phyloP scores from a whole-genome alignment of 2,888 invertebrate species.

The Sphaerophoria rueppellii region DNA sequence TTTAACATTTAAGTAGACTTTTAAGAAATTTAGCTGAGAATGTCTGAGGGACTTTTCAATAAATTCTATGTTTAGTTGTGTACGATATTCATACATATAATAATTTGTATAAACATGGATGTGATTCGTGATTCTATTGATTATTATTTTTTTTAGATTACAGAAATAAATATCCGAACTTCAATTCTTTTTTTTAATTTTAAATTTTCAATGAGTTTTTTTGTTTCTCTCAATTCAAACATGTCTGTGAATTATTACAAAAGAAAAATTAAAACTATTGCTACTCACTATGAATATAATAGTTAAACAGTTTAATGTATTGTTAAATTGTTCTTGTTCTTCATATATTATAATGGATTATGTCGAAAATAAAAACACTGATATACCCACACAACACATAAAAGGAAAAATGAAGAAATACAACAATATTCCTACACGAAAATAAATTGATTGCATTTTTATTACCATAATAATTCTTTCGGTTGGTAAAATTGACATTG shows the following conservation, averaged over 20 bases:
- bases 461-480: too few relatives aligned
- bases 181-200: constrained; percentile 6
- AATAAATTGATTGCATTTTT: constrained; percentile 1
- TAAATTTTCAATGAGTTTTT: constrained; percentile 17
- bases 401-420: constrained; percentile 45
- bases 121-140: constrained; percentile 33
- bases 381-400: constrained; percentile 55
- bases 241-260: constrained; percentile 61
- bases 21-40: constrained; percentile 46
- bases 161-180: constrained; percentile 34
- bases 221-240: constrained; percentile 46
- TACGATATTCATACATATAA: constrained; percentile 43
- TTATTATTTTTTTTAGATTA: constrained; percentile 36
- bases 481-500: too few relatives aligned
- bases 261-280: constrained; percentile 3
- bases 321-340: constrained; percentile 69
- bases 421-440: constrained; percentile 53
- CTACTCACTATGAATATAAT: background rate
- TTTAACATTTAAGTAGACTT: constrained; percentile 46
- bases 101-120: constrained; percentile 45
- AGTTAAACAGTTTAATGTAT: constrained; percentile 61
- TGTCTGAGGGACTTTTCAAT: constrained; percentile 37
- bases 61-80: constrained; percentile 59
- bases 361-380: constrained; percentile 50
- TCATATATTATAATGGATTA: constrained; percentile 34